Base-by-base conservation (phyloP, 2,888 invertebrate genomes). In the Graphium colonna region DNA sequence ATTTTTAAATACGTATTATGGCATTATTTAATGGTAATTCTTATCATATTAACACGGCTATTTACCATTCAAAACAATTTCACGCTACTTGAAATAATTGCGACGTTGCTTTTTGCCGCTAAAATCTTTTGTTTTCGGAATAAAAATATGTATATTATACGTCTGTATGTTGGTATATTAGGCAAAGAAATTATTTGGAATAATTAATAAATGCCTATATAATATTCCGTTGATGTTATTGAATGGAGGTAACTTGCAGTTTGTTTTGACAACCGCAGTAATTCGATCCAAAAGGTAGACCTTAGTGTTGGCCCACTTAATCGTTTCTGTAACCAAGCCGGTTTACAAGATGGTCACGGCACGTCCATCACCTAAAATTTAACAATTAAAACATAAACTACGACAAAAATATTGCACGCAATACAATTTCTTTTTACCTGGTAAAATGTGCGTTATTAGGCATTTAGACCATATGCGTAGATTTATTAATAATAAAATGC, bases 281-380 rank as follows among this genome's bases (percentile, higher is more conserved):
- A 44, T 16, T 13, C 21, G 39, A 16, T 31, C 12, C 31, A 41
- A 18, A 18, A 45, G 48, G 45, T 31, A 36, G 9, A 21, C 18
- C n/a, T 28, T 28, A 41, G 36, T 39, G 26, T 49, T 54, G 50
- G 45, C 54, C 50, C 41, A 54, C 50, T 50, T 54, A 50, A 40
- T 36, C 10, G 45, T 41, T 50, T 54, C 49, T 45, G 45, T 38
- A 54, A 50, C 50, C 41, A 36, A 54, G 54, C 54, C 54, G 50
- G 54, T 54, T 54, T 50, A 47, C n/a, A 50, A 45, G 45, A 54
- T 41, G 45, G 36, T 21, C 18, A 46, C 50, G 21, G 16, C 43
- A 54, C 36, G 44, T 36, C 44, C 38, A 52, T 42, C 38, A 38
- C 38, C 10, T 1, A 40, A 38, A 43, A 21, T 10, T 7, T 9